A percentile compares a stretch with the other conserved stretches of the same genome.
Conservation (phyloP, 1,140 invertebrate species). For the Drosophila kohkoa region DNA sequence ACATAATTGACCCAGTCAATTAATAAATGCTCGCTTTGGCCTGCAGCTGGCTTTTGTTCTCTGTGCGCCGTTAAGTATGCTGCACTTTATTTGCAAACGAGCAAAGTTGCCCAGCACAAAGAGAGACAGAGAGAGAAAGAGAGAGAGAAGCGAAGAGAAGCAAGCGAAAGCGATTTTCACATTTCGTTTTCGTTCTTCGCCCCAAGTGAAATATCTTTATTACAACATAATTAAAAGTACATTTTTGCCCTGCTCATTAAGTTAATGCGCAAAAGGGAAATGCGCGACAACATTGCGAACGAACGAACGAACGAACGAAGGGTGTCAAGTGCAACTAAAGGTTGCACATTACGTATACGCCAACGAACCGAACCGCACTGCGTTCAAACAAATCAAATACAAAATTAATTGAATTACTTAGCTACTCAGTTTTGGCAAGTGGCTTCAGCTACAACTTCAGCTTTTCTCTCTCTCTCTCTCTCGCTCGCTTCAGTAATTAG, state of each 20-base stretch:
- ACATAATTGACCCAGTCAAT: conserved; percentile 68
- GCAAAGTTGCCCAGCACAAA: conserved; percentile 30
- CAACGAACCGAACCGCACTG: background rate
- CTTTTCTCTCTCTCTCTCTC: background rate
- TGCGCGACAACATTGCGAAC: conserved; percentile 9
- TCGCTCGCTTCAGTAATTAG: conserved; percentile 22
- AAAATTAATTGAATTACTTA: conserved; percentile 23
- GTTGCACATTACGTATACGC: background rate
- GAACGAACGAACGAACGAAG: background rate
- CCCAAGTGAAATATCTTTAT: conserved; percentile 57
- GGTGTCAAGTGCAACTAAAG: conserved; percentile 18
- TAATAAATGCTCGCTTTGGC: conserved; percentile 65
- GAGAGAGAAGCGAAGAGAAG: background rate
- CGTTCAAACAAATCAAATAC: conserved; percentile 1
- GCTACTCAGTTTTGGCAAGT: background rate
- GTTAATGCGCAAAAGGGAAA: conserved; percentile 58
- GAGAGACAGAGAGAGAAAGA: background rate
- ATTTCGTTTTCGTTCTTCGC: conserved; percentile 21
- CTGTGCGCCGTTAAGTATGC: conserved; percentile 43
- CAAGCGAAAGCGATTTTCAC: conserved; percentile 25
- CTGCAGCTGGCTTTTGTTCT: conserved; percentile 37
- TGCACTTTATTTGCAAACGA: conserved; percentile 58
- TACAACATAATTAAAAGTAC: conserved; percentile 66
- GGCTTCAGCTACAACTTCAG: background rate
- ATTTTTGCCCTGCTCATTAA: conserved; percentile 60